These are phyloP conservation scores for Callyntrura guangdongensis DNA, from an alignment of 2,888 invertebrate genomes.

Conservation along the genomic window DNA sequence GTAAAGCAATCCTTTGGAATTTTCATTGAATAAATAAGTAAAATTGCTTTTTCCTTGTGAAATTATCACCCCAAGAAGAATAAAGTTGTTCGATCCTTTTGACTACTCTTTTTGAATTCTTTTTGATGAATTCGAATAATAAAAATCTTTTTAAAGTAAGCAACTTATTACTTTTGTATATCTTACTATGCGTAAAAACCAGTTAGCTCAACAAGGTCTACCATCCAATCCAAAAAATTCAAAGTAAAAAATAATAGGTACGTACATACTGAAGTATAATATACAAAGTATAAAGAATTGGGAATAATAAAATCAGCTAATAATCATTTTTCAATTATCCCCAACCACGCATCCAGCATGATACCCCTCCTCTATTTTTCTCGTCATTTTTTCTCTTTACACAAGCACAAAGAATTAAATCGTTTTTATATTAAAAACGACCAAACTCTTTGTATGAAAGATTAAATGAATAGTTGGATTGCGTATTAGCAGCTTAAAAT, in stretches of 20 bases:
- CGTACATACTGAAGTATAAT: too few relatives aligned
- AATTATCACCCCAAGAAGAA: neutral
- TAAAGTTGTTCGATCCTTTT: conserved; percentile 45
- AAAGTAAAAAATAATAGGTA: neutral
- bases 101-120: conserved; percentile 22
- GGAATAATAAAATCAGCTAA: conserved; percentile 57
- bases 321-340: conserved; percentile 73
- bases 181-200: conserved; percentile 46
- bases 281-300: neutral
- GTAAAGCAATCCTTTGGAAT: conserved; percentile 42
- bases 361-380: neutral
- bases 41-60: conserved; percentile 14
- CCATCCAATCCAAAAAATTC: neutral
- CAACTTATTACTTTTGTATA: conserved; percentile 26
- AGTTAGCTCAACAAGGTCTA: conserved; percentile 58
- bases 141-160: conserved; percentile 15
- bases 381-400: conserved; percentile 12
- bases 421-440: conserved; percentile 9
- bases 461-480: conserved; percentile 67
- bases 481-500: conserved; percentile 43
- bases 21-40: conserved; percentile 55
- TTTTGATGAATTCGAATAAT: conserved; percentile 30
- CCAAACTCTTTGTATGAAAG: conserved; percentile 57
- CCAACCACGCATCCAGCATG: neutral
- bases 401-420: conserved; percentile 11